Evolutionary conservation across 53 echinoderm and acorn worm genomes (phyloP).

Genomic region (Echinometra lucunter): DNA sequence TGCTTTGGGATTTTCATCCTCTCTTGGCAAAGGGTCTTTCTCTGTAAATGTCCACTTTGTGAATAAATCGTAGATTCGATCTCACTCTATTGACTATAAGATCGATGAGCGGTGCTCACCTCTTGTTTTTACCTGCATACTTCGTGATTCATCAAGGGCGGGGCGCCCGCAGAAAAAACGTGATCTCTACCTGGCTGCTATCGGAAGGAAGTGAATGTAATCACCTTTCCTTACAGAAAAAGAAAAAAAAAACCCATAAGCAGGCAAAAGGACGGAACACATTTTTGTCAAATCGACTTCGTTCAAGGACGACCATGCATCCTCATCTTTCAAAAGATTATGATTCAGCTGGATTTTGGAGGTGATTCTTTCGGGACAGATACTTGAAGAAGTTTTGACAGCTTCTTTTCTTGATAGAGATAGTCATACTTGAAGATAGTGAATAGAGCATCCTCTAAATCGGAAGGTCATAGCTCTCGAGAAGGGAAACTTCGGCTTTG

Average conservation of each 20-base stretch:
- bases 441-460: conserved; percentile 20
- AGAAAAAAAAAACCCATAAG: background rate
- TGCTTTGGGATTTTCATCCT: conserved; percentile 62
- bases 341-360: background rate
- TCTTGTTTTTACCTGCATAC: conserved; percentile 37
- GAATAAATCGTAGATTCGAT: conserved; percentile 53
- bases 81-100: conserved; percentile 26
- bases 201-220: conserved; percentile 8
- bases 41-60: conserved; percentile 52
- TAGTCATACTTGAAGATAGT: conserved; percentile 42
- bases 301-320: conserved; percentile 26
- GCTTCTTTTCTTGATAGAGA: conserved; percentile 7
- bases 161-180: conserved; percentile 58
- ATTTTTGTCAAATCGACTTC: background rate
- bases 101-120: conserved; percentile 45
- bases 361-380: background rate
- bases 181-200: conserved; percentile 29
- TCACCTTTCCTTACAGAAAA: background rate
- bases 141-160: conserved; percentile 52
- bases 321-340: background rate
- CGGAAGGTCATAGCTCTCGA: conserved; percentile 46
- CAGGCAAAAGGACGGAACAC: background rate
- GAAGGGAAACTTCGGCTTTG: conserved; percentile 25
- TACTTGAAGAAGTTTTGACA: conserved; percentile 42
- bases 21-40: background rate